Evolutionary conservation across 2,113 vertebrate species (phyloP).

Genomic region (Calypte anna): DNA sequence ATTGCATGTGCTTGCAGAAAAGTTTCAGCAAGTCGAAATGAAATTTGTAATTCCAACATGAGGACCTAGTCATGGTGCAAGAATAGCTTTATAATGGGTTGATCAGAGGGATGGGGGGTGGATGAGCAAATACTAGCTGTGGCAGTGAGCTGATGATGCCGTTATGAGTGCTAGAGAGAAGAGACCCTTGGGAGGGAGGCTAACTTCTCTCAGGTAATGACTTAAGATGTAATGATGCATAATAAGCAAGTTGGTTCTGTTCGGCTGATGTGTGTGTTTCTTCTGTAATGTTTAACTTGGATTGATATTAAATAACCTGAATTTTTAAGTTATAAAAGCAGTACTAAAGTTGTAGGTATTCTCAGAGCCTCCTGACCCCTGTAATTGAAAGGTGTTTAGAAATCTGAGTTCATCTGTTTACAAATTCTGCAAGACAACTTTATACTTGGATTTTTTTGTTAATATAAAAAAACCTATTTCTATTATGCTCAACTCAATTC

Average conservation of each 20-base stretch:
- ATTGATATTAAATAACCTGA: neutral
- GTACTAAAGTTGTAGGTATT: neutral
- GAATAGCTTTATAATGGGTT: neutral
- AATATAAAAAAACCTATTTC: too few species aligned
- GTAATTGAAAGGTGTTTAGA: neutral
- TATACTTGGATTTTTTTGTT: too few species aligned
- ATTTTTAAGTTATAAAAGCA: neutral
- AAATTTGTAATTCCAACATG: neutral
- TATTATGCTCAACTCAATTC: neutral
- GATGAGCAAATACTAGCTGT: rapidly evolving
- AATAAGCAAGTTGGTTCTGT: neutral
- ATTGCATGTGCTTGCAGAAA: neutral
- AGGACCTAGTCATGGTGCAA: neutral
- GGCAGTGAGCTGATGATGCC: neutral
- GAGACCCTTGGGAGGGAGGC: neutral
- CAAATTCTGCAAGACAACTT: neutral
- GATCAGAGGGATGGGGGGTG: neutral
- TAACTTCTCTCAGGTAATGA: neutral
- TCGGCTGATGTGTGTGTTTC: neutral
- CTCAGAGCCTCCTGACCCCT: neutral
- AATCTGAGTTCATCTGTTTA: neutral
- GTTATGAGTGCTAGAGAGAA: neutral
- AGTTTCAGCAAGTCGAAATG: neutral
- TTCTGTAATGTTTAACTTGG: neutral
- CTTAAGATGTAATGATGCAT: neutral